phyloP scores from a whole-genome alignment of 2,888 invertebrate species.

The Acholoe squamosa region DNA sequence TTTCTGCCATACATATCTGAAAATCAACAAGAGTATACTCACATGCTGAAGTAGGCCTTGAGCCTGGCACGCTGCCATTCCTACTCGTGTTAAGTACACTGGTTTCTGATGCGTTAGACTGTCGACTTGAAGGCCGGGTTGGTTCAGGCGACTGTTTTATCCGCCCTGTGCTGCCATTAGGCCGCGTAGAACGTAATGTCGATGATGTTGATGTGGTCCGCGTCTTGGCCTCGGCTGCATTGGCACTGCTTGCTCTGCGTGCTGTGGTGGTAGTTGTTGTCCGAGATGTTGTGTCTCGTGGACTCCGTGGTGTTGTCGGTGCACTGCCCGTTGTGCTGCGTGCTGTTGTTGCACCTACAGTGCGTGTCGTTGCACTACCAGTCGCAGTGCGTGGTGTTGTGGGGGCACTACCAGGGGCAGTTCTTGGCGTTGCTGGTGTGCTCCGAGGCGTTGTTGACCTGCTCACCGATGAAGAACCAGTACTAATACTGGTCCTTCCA shows the following conservation, averaged over 20 bases:
- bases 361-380: not conserved
- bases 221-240: slow-evolving; percentile 21
- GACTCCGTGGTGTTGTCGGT: not conserved
- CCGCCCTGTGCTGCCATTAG: not conserved
- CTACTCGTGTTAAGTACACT: not conserved
- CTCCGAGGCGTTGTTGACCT: not conserved
- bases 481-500: not conserved
- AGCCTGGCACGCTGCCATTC: slow-evolving; percentile 32
- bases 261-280: not conserved
- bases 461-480: not conserved
- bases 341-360: not conserved
- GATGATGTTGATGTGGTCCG: not conserved
- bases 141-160: slow-evolving; percentile 22
- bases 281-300: not conserved
- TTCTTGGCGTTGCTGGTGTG: not conserved
- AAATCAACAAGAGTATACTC: not conserved
- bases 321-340: not conserved
- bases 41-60: slow-evolving; percentile 50
- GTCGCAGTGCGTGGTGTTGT: not conserved
- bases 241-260: slow-evolving; percentile 40
- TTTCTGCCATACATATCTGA: too few species aligned
- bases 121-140: not conserved
- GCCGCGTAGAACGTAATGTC: not conserved
- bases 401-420: not conserved
- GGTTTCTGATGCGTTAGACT: slow-evolving; percentile 34